Percentiles rank a stretch among this genome's conserved stretches.
These are phyloP conservation scores for Drosophila birchii DNA, from an alignment of 2,888 invertebrate species.

Conservation along the genomic window DNA sequence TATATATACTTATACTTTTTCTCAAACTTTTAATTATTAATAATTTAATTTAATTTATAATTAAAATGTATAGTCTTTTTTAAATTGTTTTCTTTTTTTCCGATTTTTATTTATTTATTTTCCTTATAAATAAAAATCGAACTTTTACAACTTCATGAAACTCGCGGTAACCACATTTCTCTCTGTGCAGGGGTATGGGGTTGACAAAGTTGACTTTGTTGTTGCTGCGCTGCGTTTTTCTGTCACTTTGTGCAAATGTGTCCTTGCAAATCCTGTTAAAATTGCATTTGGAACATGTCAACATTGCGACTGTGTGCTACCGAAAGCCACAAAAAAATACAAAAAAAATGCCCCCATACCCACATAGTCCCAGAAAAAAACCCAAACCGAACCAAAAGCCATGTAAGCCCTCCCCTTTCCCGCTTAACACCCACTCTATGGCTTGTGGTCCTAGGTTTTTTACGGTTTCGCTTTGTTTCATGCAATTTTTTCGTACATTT, in stretches of 20 bases:
- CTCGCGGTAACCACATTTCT: background rate
- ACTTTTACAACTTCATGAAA: background rate
- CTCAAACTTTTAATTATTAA: too few species aligned
- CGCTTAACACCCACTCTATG: constrained; percentile 26
- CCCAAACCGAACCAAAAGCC: constrained; percentile 28
- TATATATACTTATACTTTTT: too few species aligned
- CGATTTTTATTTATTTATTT: background rate
- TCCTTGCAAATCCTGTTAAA: constrained; percentile 80
- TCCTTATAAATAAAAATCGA: background rate
- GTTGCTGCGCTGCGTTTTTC: constrained; percentile 70
- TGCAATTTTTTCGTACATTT: constrained; percentile 65
- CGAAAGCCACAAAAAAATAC: constrained; percentile 62
- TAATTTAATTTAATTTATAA: too few species aligned
- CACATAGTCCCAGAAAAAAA: constrained; percentile 15
- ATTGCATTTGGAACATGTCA: constrained; percentile 80
- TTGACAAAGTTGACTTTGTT: constrained; percentile 62
- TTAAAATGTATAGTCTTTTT: too few species aligned
- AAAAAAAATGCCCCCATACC: constrained; percentile 30
- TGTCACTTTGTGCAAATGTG: constrained; percentile 79
- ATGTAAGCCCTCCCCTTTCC: constrained; percentile 37
- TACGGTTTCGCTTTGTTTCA: constrained; percentile 64
- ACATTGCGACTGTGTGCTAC: constrained; percentile 63
- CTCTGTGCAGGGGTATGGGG: constrained; percentile 45
- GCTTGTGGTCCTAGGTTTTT: constrained; percentile 51
- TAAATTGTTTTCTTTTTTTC: too few species aligned